Evolutionary conservation across 2,888 invertebrate genomes (phyloP).

Genomic region (Hirudinaria manillensis): DNA sequence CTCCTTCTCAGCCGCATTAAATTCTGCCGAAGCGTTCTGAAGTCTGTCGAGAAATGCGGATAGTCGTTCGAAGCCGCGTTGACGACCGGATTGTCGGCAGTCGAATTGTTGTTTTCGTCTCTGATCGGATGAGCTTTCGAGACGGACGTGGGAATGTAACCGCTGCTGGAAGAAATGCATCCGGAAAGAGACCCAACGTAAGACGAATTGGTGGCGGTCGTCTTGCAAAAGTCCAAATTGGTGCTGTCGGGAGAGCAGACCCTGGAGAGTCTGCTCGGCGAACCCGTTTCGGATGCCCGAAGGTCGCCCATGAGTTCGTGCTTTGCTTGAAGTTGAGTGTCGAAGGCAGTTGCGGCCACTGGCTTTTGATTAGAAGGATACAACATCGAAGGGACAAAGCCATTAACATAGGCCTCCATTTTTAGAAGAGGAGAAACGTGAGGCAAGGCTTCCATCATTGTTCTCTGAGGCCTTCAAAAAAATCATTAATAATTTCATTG

Average conservation of each 20-base stretch:
- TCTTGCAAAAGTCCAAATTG: neutral
- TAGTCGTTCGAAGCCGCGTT: neutral
- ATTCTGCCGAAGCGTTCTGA: neutral
- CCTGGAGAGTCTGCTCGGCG: neutral
- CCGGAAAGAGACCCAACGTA: neutral
- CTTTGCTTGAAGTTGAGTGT: too few relatives aligned
- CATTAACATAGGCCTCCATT: slow-evolving; percentile 13
- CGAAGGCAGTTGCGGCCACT: neutral
- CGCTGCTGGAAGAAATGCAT: neutral
- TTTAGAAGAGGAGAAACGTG: neutral
- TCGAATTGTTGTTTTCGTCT: neutral
- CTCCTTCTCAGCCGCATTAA: neutral
- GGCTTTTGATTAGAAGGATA: neutral
- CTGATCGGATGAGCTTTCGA: neutral
- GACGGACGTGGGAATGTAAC: neutral
- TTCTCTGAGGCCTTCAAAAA: too few relatives aligned
- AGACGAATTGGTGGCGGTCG: neutral
- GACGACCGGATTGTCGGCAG: neutral
- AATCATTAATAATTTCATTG: too few relatives aligned
- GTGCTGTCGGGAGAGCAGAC: slow-evolving; percentile 15
- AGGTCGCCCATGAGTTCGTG: too few relatives aligned
- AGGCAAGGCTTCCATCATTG: neutral
- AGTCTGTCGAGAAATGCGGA: neutral
- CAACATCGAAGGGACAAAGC: neutral
- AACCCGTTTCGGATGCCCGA: too few relatives aligned